Base-by-base conservation (phyloP, 2,113 vertebrate genomes). In the Embiotoca jacksoni region DNA sequence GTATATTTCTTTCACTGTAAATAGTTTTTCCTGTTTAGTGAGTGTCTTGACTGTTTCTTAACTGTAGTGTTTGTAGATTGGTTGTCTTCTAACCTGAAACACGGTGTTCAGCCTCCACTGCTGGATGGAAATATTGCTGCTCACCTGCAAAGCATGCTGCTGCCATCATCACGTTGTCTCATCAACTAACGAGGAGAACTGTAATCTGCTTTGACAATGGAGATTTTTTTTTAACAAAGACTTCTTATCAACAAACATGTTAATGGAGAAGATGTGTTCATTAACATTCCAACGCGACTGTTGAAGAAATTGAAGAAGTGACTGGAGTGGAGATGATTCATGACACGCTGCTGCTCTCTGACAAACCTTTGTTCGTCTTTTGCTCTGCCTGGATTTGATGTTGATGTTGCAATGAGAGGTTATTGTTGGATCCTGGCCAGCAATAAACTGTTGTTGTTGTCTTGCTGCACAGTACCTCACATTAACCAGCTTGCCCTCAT, bases 271-370 rank as follows among this genome's bases (percentile, higher is more conserved):
- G 35, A 49, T 68, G 39, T 83, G 44, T 57, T 74, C 55, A 41
- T 74, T 87, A 78, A 84, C 64, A 33, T 37, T 33, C 49, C 60
- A 31, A 13, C 55, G 31, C 74, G 64, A 80, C 80, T 76, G 66
- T 79, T 82, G 62, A 87, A 82, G 74, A 74, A 64, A 52, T 75
- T 62, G 50, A 75, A 32, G 69, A 46, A 65, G n/a, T 73, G 56
- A 52, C 70, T 6, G 0, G 41, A 76, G 73, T 84, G 41, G 44
- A 82, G 84, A 35, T 82, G 46, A 74, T 89, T 57, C 62, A 61
- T 78, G 68, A 49, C 35, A 56, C 88, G 80, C 88, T 93, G 87
- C 89, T 93, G 90, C 88, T 91, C 78, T 76, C 63, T 86, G 66
- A 78, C 41, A 68, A 92, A 88, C 74, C 79, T 88, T 67, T 72